phyloP scores from a whole-genome alignment of 2,888 invertebrate species.

The Iphiclides podalirius region DNA sequence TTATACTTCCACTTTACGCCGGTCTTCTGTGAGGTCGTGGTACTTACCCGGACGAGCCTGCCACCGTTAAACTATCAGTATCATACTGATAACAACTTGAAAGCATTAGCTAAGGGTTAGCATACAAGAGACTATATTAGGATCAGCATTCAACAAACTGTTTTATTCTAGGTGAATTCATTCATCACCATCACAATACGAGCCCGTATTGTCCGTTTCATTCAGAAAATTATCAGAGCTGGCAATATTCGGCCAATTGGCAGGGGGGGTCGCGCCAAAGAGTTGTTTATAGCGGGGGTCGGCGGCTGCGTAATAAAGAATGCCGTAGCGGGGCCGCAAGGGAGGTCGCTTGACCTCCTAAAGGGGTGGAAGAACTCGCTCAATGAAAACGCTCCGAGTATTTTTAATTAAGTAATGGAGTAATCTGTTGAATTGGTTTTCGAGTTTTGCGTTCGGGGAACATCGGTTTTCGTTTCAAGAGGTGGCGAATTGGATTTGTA shows the following conservation, averaged over 20 bases:
- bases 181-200: too few relatives aligned
- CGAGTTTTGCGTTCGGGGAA: constrained; percentile 40
- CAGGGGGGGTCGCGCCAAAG: constrained; percentile 44
- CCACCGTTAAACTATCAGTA: too few relatives aligned
- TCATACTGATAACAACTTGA: too few relatives aligned
- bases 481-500: constrained; percentile 25
- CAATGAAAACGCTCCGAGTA: constrained; percentile 23
- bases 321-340: constrained; percentile 50
- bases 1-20: too few relatives aligned
- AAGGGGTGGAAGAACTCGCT: constrained; percentile 48
- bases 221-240: too few relatives aligned
- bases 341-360: constrained; percentile 49
- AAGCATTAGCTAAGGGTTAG: too few relatives aligned
- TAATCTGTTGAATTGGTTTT: constrained; percentile 35
- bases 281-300: constrained; percentile 49
- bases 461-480: not conserved
- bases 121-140: too few relatives aligned
- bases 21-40: too few relatives aligned
- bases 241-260: constrained; percentile 55
- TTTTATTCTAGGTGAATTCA: too few relatives aligned
- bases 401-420: constrained; percentile 27
- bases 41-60: too few relatives aligned
- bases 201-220: too few relatives aligned
- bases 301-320: constrained; percentile 54
- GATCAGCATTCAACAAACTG: too few relatives aligned